Evolutionary conservation across 2,113 vertebrate species (phyloP).

Genomic region (Myotis davidii): DNA sequence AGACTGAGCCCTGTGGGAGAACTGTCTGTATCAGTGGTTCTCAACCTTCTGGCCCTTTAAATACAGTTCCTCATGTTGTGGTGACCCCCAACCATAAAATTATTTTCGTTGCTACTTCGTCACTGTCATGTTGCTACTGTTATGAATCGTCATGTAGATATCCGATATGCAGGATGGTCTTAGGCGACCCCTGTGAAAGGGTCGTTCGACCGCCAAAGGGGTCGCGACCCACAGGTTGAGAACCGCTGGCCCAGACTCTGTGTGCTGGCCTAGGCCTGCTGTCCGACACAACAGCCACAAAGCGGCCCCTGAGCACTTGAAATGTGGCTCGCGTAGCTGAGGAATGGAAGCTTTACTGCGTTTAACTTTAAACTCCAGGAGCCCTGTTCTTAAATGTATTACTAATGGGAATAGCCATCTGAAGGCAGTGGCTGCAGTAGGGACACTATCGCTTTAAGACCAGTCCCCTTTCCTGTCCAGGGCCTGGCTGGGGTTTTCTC

Average conservation of each 20-base stretch:
- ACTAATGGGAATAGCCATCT: background rate
- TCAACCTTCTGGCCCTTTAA: too few relatives aligned
- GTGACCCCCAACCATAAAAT: too few relatives aligned
- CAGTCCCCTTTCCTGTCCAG: background rate
- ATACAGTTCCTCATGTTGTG: too few relatives aligned
- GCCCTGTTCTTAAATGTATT: background rate
- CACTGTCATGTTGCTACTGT: too few relatives aligned
- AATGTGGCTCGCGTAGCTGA: background rate
- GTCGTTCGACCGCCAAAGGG: too few relatives aligned
- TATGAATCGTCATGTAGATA: too few relatives aligned
- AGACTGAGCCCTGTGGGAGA: background rate
- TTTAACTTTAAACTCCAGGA: background rate
- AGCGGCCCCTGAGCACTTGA: background rate
- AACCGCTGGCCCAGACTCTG: too few relatives aligned
- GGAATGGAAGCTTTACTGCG: background rate
- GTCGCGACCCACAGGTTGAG: too few relatives aligned
- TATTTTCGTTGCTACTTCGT: too few relatives aligned
- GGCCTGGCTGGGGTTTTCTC: background rate
- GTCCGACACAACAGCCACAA: rapidly evolving
- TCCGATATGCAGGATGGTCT: too few relatives aligned
- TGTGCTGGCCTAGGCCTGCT: background rate
- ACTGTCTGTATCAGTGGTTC: background rate
- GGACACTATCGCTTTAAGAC: background rate
- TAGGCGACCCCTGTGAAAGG: too few relatives aligned
- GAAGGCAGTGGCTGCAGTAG: background rate